A percentile compares a stretch with the other conserved stretches of the same genome.
These are phyloP conservation scores for Zosterops japonicus DNA, from an alignment of 2,113 vertebrate species.

Conservation along the genomic window DNA sequence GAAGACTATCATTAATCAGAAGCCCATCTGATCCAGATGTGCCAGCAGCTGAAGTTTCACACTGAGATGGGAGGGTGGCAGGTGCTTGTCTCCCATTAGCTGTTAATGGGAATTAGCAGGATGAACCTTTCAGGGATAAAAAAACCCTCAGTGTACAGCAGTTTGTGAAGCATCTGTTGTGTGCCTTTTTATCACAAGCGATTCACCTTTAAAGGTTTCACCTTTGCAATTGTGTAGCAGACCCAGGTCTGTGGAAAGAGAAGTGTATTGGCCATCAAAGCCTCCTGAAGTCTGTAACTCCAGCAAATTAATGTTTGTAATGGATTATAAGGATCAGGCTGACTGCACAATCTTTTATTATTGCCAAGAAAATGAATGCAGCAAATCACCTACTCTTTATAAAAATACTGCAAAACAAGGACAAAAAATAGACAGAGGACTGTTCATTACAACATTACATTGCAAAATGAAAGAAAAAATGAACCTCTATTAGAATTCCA, in stretches of 20 bases:
- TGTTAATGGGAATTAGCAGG: not conserved
- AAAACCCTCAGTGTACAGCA: not conserved
- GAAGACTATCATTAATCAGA: not conserved
- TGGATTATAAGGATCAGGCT: not conserved
- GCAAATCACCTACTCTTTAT: not conserved
- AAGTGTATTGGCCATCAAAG: not conserved
- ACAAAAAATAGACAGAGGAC: not conserved
- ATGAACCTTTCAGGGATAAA: not conserved
- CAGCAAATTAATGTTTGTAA: not conserved
- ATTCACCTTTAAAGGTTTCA: not conserved
- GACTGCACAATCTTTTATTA: not conserved
- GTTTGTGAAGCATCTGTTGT: not conserved
- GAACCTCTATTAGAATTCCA: not conserved
- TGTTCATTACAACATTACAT: not conserved
- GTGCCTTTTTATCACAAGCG: not conserved
- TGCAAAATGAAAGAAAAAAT: not conserved
- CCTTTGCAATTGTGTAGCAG: not conserved
- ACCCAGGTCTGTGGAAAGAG: not conserved
- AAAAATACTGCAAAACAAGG: not conserved
- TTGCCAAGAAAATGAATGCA: not conserved
- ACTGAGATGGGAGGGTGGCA: not conserved
- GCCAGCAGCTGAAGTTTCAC: not conserved
- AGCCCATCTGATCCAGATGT: not conserved
- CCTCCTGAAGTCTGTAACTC: not conserved
- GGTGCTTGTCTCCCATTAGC: not conserved